Evolutionary conservation across 2,888 invertebrate genomes (phyloP).

Genomic region (Beris morrisii): DNA sequence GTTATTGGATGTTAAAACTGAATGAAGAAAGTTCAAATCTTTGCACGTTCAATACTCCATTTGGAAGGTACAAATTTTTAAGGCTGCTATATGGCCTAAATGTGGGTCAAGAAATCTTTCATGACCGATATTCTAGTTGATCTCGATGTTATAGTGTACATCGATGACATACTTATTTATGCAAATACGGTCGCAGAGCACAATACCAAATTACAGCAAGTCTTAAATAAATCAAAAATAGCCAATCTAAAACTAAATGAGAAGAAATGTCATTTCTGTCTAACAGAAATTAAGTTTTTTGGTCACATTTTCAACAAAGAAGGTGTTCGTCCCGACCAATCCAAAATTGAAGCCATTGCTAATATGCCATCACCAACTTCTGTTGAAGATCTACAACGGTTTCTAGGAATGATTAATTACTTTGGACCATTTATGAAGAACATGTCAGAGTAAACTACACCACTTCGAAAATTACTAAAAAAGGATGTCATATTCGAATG

Average conservation of each 20-base stretch:
- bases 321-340: neutral
- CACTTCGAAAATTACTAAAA: conserved; percentile 2
- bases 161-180: neutral
- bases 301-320: neutral
- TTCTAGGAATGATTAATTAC: neutral
- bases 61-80: neutral
- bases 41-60: neutral
- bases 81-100: neutral
- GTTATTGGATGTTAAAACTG: neutral
- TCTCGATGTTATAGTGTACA: neutral
- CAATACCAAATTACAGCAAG: neutral
- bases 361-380: neutral
- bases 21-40: conserved; percentile 6
- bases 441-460: neutral
- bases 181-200: neutral
- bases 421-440: conserved; percentile 3
- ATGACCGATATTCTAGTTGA: neutral
- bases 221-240: neutral
- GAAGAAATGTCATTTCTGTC: neutral
- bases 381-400: neutral
- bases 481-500: neutral
- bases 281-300: neutral
- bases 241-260: neutral
- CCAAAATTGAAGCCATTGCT: neutral
- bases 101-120: neutral